Evolutionary conservation across 2,888 invertebrate genomes (phyloP).

Genomic region (Archips xylosteana): DNA sequence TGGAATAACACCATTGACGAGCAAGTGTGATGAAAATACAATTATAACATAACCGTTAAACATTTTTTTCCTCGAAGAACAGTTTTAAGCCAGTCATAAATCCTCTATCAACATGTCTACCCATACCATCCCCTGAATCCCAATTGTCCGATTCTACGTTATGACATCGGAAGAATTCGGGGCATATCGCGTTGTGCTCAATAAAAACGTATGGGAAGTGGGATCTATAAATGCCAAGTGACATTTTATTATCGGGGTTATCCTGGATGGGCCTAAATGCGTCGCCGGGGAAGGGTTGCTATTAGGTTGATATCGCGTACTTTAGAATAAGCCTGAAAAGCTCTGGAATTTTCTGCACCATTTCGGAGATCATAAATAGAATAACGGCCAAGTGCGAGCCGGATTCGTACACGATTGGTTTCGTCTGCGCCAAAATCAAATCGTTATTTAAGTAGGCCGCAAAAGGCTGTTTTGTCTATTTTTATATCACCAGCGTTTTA

Average conservation of each 20-base stretch:
- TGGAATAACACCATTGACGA: too few relatives aligned
- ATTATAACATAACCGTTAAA: too few relatives aligned
- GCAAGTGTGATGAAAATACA: too few relatives aligned
- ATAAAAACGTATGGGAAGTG: slow-evolving; percentile 37
- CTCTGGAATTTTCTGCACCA: not conserved
- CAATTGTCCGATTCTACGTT: slow-evolving; percentile 29
- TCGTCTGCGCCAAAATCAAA: too few relatives aligned
- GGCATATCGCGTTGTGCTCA: slow-evolving; percentile 24
- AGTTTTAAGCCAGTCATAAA: not conserved
- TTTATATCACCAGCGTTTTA: too few relatives aligned
- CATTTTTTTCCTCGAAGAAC: too few relatives aligned
- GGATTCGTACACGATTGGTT: too few relatives aligned
- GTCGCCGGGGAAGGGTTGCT: slow-evolving; percentile 25
- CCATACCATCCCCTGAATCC: slow-evolving; percentile 8
- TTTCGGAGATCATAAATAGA: not conserved
- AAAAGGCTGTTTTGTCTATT: too few relatives aligned
- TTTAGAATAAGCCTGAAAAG: not conserved
- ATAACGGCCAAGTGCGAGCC: not conserved
- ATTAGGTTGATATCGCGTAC: slow-evolving; percentile 13
- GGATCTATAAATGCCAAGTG: slow-evolving; percentile 38
- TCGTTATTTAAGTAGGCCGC: too few relatives aligned
- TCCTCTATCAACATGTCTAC: slow-evolving; percentile 3
- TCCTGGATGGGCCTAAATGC: slow-evolving; percentile 15
- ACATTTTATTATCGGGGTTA: slow-evolving; percentile 37
- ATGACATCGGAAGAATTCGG: slow-evolving; percentile 30